phyloP scores from a whole-genome alignment of 2,797 vertebrate species.

The Diglossa cyanea region DNA sequence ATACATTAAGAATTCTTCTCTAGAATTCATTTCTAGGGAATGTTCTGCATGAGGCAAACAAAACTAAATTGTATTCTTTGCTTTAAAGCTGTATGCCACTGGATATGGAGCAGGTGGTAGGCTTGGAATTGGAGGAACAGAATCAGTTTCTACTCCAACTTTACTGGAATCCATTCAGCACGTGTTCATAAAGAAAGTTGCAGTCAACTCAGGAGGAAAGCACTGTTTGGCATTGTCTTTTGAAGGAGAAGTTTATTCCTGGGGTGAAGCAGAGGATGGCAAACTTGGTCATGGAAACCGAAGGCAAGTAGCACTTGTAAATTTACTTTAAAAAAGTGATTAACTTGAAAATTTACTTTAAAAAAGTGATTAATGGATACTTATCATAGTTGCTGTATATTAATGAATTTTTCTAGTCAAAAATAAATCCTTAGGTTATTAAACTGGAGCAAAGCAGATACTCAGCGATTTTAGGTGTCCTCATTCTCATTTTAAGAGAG shows the following conservation, averaged over 20 bases:
- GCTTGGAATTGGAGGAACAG: constrained; percentile 94
- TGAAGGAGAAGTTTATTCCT: constrained; percentile 97
- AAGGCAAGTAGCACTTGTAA: constrained; percentile 80
- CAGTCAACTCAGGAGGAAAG: constrained; percentile 97
- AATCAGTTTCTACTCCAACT: constrained; percentile 95
- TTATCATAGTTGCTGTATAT: not conserved
- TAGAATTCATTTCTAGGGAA: not conserved
- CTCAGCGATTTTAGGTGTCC: not conserved
- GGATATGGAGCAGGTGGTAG: constrained; percentile 96
- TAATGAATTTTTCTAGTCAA: not conserved
- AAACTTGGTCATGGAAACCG: constrained; percentile 96
- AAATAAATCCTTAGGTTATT: not conserved
- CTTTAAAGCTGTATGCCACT: constrained; percentile 90
- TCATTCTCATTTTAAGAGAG: not conserved
- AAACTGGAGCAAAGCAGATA: not conserved
- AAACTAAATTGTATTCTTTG: not conserved
- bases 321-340: not conserved
- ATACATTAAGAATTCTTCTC: not conserved
- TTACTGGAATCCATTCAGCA: constrained; percentile 97
- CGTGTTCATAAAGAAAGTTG: constrained; percentile 96
- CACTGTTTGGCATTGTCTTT: constrained; percentile 96
- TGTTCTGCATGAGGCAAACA: not conserved
- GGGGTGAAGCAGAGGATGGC: constrained; percentile 98
- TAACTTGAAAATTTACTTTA: not conserved
- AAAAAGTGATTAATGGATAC: not conserved